Percentiles rank a stretch among this genome's conserved stretches.
Conservation (phyloP, 2,797 vertebrate genomes). For the Aplochiton taeniatus region DNA sequence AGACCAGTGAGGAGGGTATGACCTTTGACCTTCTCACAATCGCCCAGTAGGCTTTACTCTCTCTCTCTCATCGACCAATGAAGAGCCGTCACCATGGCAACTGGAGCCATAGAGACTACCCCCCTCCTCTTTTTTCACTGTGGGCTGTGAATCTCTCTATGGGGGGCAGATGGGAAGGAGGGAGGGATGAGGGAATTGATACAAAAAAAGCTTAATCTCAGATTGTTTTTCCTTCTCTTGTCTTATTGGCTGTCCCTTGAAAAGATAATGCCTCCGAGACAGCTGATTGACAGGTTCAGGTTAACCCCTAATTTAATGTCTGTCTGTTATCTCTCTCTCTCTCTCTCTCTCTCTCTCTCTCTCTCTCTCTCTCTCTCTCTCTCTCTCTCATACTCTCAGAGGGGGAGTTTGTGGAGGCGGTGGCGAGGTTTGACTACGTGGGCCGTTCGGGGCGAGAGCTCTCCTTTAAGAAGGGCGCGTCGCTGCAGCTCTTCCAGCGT, state of each 20-base stretch:
- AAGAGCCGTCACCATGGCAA: conserved; percentile 67
- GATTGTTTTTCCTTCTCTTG: neutral
- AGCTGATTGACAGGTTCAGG: conserved; percentile 50
- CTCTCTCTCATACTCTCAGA: conserved; percentile 68
- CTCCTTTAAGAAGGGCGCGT: conserved; percentile 96
- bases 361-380: neutral
- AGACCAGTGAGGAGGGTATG: conserved; percentile 96
- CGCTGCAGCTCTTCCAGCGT: conserved; percentile 91
- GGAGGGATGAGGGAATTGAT: conserved; percentile 20
- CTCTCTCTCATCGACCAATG: conserved; percentile 17
- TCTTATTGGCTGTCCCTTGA: conserved; percentile 41
- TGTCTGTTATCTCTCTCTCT: conserved; percentile 27
- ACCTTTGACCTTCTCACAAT: conserved; percentile 56
- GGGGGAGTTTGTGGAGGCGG: conserved; percentile 92
- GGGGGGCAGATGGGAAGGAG: conserved; percentile 3
- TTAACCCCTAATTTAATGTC: conserved; percentile 39
- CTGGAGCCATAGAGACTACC: conserved; percentile 64
- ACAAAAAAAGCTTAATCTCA: conserved; percentile 23
- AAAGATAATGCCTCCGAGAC: conserved; percentile 35
- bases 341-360: neutral
- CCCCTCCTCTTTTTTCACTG: conserved; percentile 23
- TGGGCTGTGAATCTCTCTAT: conserved; percentile 13
- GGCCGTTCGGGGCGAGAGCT: conserved; percentile 94
- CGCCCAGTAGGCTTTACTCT: conserved; percentile 27
- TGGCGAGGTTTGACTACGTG: conserved; percentile 95